Conservation (phyloP, 2,113 vertebrate species). For the Gobiocypris rarus region DNA sequence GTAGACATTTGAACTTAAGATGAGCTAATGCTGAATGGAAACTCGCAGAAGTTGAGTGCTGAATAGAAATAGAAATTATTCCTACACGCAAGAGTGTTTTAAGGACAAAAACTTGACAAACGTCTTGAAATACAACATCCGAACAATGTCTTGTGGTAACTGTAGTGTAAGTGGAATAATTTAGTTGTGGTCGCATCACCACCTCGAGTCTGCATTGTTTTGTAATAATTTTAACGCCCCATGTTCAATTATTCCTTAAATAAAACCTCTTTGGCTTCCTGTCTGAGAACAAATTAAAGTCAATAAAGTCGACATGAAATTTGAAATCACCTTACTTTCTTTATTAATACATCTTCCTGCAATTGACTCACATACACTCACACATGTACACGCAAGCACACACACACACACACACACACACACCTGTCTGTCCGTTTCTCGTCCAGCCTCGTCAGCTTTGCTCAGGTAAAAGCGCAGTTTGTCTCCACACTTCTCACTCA, state of each 20-base stretch:
- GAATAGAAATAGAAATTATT: too few relatives aligned
- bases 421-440: conserved; percentile 78
- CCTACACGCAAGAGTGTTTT: too few relatives aligned
- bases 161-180: too few relatives aligned
- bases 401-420: conserved; percentile 60
- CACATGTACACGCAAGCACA: conserved; percentile 56
- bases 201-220: too few relatives aligned
- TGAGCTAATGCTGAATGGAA: background rate
- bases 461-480: conserved; percentile 81
- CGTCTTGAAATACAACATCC: too few relatives aligned
- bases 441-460: conserved; percentile 79
- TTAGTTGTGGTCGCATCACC: too few relatives aligned
- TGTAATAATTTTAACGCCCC: too few relatives aligned
- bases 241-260: too few relatives aligned
- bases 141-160: too few relatives aligned
- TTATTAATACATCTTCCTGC: background rate
- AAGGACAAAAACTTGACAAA: too few relatives aligned
- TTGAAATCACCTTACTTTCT: background rate
- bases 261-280: background rate
- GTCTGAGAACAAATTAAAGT: background rate
- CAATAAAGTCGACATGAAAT: background rate
- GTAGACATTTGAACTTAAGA: background rate
- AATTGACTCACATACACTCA: conserved; percentile 50
- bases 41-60: too few relatives aligned
- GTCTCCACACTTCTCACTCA: conserved; percentile 77